Percentiles rank a stretch among this genome's conserved stretches.
These are phyloP conservation scores for Nesogale talazaci DNA, from an alignment of 2,113 vertebrate species.

Conservation along the genomic window DNA sequence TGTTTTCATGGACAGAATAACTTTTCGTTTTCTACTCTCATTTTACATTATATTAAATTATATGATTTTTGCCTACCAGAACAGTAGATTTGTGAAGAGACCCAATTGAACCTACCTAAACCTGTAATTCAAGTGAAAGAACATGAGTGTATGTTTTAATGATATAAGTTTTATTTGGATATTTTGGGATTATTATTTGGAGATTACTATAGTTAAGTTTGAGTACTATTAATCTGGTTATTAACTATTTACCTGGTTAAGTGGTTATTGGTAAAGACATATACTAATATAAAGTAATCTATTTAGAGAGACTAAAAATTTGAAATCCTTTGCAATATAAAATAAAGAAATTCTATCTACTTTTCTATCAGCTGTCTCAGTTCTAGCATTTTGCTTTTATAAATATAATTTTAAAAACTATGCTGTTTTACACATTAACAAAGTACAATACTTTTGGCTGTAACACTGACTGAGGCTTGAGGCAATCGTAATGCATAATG, in stretches of 20 bases:
- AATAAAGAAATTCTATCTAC: not conserved
- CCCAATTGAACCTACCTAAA: not conserved
- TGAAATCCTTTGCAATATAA: not conserved
- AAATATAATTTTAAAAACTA: too few species aligned
- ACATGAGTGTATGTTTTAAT: not conserved
- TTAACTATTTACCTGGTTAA: not conserved
- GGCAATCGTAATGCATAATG: too few species aligned
- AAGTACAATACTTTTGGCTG: too few species aligned
- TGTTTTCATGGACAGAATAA: not conserved
- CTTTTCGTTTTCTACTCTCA: not conserved
- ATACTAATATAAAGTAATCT: not conserved
- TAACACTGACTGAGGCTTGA: too few species aligned
- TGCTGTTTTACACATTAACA: too few species aligned
- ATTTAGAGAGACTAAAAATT: conserved; percentile 24
- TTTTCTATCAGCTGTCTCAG: too few species aligned
- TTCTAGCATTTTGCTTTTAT: too few species aligned
- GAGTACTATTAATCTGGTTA: too few species aligned
- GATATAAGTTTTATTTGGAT: too few species aligned
- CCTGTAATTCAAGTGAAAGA: not conserved
- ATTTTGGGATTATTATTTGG: too few species aligned
- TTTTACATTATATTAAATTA: conserved; percentile 7
- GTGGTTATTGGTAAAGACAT: not conserved
- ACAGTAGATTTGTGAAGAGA: not conserved
- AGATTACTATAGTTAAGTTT: too few species aligned
- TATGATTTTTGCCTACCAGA: not conserved